Conservation (phyloP, 2,113 vertebrate species). For the Sardina pilchardus region DNA sequence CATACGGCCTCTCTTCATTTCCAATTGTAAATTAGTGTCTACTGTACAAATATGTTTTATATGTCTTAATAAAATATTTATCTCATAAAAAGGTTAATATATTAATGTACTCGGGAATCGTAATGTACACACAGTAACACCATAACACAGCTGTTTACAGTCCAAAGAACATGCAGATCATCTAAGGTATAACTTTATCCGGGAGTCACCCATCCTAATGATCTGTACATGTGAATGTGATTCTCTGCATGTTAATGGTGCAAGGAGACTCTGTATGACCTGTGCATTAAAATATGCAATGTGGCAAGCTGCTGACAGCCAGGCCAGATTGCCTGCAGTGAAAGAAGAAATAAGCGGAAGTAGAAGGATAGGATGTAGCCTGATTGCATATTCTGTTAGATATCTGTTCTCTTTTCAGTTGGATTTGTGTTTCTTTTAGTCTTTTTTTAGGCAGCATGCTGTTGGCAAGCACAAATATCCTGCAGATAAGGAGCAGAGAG, state of each 20-base stretch:
- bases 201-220: neutral
- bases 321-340: neutral
- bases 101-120: no score
- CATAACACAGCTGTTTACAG: no score
- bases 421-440: conserved; percentile 32
- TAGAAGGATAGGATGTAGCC: neutral
- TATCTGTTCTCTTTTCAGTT: conserved; percentile 7
- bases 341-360: neutral
- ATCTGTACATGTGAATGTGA: neutral
- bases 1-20: no score
- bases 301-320: neutral
- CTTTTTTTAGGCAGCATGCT: conserved; percentile 57
- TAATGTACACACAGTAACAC: no score
- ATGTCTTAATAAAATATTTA: no score
- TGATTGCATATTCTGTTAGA: conserved; percentile 17
- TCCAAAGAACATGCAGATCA: no score
- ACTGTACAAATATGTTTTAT: no score
- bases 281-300: neutral
- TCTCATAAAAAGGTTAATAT: no score
- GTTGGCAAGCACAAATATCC: conserved; percentile 62
- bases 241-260: neutral
- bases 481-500: conserved; percentile 35
- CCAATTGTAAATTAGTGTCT: no score
- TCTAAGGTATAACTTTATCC: neutral
- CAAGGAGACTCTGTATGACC: neutral